phyloP scores from a whole-genome alignment of 2,113 vertebrate genomes.

The Apteryx mantelli region DNA sequence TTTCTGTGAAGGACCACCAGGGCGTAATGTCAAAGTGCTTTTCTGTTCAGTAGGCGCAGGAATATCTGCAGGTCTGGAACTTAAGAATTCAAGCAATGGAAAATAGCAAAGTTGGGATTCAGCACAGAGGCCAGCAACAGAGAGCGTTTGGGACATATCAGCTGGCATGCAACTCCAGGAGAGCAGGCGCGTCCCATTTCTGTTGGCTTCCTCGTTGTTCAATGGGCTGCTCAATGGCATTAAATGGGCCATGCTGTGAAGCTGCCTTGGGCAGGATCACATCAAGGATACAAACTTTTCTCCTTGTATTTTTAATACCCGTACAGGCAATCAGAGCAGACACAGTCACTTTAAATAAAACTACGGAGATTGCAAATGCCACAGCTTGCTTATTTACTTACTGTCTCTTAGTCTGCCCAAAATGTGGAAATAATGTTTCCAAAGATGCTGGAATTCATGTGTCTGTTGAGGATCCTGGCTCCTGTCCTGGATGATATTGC shows the following conservation, averaged over 20 bases:
- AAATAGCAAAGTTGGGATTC: background rate
- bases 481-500: conserved; percentile 66
- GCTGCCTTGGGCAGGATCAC: conserved; percentile 47
- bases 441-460: conserved; percentile 61
- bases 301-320: conserved; percentile 19
- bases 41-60: background rate
- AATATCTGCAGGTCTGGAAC: background rate
- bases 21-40: background rate
- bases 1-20: background rate
- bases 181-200: conserved; percentile 24
- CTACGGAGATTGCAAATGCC: conserved; percentile 49
- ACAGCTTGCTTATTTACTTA: conserved; percentile 66
- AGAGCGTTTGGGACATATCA: background rate
- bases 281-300: background rate
- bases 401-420: conserved; percentile 57
- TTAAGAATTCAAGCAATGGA: background rate
- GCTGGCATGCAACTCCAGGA: background rate
- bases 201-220: conserved; percentile 55
- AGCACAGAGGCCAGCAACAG: accelerated
- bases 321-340: background rate
- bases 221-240: conserved; percentile 50
- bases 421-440: conserved; percentile 68
- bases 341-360: conserved; percentile 62
- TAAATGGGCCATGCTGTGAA: conserved; percentile 55
- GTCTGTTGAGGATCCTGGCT: conserved; percentile 65